These are phyloP conservation scores for Drosophila bocqueti DNA, from an alignment of 1,140 invertebrate genomes.

Conservation along the genomic window DNA sequence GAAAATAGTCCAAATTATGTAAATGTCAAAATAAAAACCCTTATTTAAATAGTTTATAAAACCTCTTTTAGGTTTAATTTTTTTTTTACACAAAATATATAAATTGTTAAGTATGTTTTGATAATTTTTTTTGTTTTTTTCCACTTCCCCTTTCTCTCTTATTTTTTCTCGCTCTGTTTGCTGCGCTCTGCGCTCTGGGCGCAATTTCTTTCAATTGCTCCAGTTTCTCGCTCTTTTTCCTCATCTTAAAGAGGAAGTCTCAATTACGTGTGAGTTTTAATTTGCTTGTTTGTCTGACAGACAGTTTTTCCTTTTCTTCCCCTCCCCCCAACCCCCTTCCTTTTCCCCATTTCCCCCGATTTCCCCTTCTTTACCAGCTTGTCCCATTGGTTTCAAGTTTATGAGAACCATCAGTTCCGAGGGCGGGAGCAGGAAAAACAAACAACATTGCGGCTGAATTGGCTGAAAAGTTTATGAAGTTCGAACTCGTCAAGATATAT, in stretches of 20 bases:
- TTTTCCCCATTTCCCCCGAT: neutral
- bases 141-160: neutral
- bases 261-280: conserved; percentile 68
- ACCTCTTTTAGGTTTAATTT: neutral
- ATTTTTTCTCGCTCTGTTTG: conserved; percentile 33
- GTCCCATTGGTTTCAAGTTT: conserved; percentile 43
- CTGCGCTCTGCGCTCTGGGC: conserved; percentile 31
- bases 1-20: neutral
- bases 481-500: conserved; percentile 31
- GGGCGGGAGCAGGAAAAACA: conserved; percentile 15
- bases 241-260: conserved; percentile 70
- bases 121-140: neutral
- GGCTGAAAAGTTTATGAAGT: conserved; percentile 60
- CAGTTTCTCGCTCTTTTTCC: conserved; percentile 48
- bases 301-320: conserved; percentile 32
- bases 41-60: no score
- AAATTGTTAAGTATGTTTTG: neutral
- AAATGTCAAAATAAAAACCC: neutral
- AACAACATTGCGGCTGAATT: conserved; percentile 23
- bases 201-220: conserved; percentile 77
- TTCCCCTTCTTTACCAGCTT: neutral
- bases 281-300: conserved; percentile 65
- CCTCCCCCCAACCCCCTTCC: neutral
- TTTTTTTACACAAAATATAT: neutral
- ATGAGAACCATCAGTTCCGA: conserved; percentile 29